phyloP scores from a whole-genome alignment of 1,140 invertebrate genomes.

The Bactericera cockerelli region DNA sequence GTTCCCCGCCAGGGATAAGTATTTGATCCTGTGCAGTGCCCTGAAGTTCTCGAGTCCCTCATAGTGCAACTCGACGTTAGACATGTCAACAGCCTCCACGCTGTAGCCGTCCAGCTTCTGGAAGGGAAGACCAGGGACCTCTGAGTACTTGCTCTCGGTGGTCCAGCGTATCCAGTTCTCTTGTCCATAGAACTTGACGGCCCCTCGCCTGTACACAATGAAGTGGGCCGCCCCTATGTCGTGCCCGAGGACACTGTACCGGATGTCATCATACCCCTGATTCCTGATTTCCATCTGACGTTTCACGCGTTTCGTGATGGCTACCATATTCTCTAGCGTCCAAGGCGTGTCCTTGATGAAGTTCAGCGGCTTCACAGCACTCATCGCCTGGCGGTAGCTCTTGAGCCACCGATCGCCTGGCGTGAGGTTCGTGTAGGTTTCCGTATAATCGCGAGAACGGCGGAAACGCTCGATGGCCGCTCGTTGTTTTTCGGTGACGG shows the following conservation, averaged over 20 bases:
- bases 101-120: slow-evolving; percentile 35
- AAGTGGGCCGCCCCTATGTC: slow-evolving; percentile 63
- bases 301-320: neutral
- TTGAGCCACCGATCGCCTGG: neutral
- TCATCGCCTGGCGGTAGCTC: neutral
- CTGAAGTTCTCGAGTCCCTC: slow-evolving; percentile 53
- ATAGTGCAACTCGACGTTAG: slow-evolving; percentile 41
- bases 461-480: neutral
- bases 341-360: neutral
- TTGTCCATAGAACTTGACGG: slow-evolving; percentile 44
- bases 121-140: slow-evolving; percentile 35
- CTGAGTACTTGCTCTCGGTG: slow-evolving; percentile 28
- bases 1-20: slow-evolving; percentile 46
- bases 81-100: slow-evolving; percentile 51
- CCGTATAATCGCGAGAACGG: neutral
- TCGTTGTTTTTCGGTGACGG: neutral
- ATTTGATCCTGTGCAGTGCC: slow-evolving; percentile 40
- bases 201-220: slow-evolving; percentile 43
- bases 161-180: slow-evolving; percentile 39
- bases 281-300: neutral
- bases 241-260: slow-evolving; percentile 33
- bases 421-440: neutral
- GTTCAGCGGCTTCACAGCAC: neutral
- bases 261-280: slow-evolving; percentile 19
- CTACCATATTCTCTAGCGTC: neutral